Evolutionary conservation across 2,797 vertebrate genomes (phyloP).

Genomic region (Enoplosus armatus): DNA sequence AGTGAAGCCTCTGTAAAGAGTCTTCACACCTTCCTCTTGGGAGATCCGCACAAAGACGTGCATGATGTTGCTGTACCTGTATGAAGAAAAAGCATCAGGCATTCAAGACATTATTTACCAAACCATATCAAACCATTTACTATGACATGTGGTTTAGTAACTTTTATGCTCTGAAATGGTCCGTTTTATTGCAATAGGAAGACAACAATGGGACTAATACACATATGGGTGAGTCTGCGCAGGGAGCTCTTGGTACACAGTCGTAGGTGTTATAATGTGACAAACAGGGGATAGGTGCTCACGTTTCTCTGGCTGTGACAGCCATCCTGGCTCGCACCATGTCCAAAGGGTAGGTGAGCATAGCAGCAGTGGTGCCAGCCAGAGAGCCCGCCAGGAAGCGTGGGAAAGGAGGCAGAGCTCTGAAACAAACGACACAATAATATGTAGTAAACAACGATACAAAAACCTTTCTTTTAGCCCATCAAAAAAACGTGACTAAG

Average conservation of each 20-base stretch:
- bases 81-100: neutral
- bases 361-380: conserved; percentile 93
- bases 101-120: neutral
- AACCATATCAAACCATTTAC: neutral
- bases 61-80: conserved; percentile 97
- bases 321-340: conserved; percentile 98
- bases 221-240: neutral
- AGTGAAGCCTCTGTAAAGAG: conserved; percentile 92
- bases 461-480: neutral
- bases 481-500: neutral
- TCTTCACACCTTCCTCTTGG: conserved; percentile 93
- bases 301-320: conserved; percentile 97
- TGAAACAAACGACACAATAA: conserved; percentile 67
- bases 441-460: neutral
- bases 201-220: neutral
- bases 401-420: conserved; percentile 92
- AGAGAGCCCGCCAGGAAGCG: conserved; percentile 94
- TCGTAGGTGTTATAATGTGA: neutral
- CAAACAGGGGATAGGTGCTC: conserved; percentile 60
- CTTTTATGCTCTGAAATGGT: neutral
- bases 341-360: conserved; percentile 96
- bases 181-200: neutral
- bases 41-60: conserved; percentile 96
- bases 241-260: neutral
- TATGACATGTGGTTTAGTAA: neutral